Evolutionary conservation across 2,888 invertebrate species (phyloP).

Genomic region (Linyphia triangularis): DNA sequence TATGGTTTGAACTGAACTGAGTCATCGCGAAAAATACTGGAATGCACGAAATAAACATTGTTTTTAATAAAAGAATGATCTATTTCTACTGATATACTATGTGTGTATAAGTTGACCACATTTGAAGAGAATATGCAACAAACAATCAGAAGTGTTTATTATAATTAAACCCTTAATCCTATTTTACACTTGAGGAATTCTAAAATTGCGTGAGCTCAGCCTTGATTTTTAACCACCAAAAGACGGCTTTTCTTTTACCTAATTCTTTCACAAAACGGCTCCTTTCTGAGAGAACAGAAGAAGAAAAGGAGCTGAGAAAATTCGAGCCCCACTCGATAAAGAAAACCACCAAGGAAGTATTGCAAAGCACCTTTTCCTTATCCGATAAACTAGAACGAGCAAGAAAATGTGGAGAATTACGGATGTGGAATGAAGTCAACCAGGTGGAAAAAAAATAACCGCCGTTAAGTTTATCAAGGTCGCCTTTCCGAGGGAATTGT

Average conservation of each 20-base stretch:
- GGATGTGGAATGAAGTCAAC: constrained; percentile 44
- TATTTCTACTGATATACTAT: too few relatives aligned
- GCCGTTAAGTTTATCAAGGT: constrained; percentile 47
- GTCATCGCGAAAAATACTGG: too few relatives aligned
- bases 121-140: too few relatives aligned
- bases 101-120: too few relatives aligned
- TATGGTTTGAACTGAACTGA: too few relatives aligned
- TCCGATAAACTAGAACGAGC: constrained; percentile 51
- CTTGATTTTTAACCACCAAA: neutral
- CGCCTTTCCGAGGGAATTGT: neutral
- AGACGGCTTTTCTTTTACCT: neutral
- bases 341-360: constrained; percentile 16
- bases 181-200: neutral
- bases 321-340: too few relatives aligned
- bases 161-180: too few relatives aligned
- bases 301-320: neutral
- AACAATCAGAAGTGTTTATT: too few relatives aligned
- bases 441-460: constrained; percentile 43
- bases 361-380: constrained; percentile 7
- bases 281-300: neutral
- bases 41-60: too few relatives aligned
- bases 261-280: neutral
- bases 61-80: too few relatives aligned
- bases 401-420: constrained; percentile 35
- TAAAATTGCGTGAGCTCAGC: neutral